Conservation (phyloP, 37 sponge, comb jelly and placozoan species). For the Petrosia ficiformis region DNA sequence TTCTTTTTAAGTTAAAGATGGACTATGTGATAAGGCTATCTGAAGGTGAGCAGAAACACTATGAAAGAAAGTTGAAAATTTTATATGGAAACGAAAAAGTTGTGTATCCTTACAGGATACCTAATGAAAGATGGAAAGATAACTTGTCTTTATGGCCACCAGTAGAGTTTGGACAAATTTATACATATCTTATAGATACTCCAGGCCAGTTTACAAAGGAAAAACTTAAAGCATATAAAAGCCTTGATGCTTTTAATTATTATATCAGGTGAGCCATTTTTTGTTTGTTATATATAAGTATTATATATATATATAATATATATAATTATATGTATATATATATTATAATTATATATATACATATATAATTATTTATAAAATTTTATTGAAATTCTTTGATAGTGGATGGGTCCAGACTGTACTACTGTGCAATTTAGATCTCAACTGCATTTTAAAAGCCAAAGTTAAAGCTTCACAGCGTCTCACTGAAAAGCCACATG, state of each 20-base stretch:
- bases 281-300: background rate
- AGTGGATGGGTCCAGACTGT: slow-evolving; percentile 18
- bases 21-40: background rate
- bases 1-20: no score
- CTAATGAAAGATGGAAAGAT: background rate
- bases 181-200: background rate
- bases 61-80: background rate
- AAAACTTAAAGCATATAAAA: slow-evolving; percentile 1
- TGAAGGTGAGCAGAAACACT: background rate
- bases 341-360: no score
- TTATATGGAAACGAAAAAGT: background rate
- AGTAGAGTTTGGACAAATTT: slow-evolving; percentile 1
- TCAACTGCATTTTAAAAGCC: slow-evolving; percentile 1
- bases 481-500: slow-evolving; percentile 2
- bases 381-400: no score
- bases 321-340: no score
- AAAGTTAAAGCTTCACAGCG: slow-evolving; percentile 1
- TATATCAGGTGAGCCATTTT: background rate
- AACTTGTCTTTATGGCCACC: background rate
- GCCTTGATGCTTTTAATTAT: background rate
- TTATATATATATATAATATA: background rate
- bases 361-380: no score
- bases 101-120: no score
- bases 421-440: background rate
- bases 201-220: slow-evolving; percentile 1